phyloP scores from a whole-genome alignment of 2,888 invertebrate species.

The Pyrgus malvae region DNA sequence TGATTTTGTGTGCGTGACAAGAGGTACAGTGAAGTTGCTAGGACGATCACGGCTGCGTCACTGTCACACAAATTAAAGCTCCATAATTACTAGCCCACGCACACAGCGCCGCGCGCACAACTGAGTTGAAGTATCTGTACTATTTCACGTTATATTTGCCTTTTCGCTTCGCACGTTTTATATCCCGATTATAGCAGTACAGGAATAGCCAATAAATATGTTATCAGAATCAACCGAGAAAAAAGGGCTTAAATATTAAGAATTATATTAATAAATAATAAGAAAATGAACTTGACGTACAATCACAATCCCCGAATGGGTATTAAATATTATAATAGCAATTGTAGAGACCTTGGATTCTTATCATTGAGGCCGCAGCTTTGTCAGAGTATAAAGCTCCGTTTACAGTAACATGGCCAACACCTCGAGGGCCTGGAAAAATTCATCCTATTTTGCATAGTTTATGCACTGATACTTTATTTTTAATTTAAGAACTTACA shows the following conservation, averaged over 20 bases:
- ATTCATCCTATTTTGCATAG: background rate
- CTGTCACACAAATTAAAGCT: too few relatives aligned
- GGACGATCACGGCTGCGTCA: too few relatives aligned
- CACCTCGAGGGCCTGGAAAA: background rate
- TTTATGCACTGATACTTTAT: background rate
- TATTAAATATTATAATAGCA: conserved; percentile 6
- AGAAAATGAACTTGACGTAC: background rate
- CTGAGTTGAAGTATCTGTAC: too few relatives aligned
- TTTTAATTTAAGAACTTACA: background rate
- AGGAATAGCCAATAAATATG: too few relatives aligned
- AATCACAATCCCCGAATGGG: background rate
- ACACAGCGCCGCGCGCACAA: too few relatives aligned
- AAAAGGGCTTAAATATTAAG: background rate
- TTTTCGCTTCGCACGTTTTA: too few relatives aligned
- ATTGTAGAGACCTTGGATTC: conserved; percentile 2
- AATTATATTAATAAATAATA: background rate
- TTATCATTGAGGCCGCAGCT: background rate
- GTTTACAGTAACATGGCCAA: background rate
- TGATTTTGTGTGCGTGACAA: too few relatives aligned
- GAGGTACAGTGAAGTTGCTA: too few relatives aligned
- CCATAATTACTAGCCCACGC: too few relatives aligned
- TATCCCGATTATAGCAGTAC: too few relatives aligned
- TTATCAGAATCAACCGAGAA: too few relatives aligned
- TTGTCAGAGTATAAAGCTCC: background rate
- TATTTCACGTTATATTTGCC: too few relatives aligned